phyloP scores from a whole-genome alignment of 2,113 vertebrate species.

The Oenanthe melanoleuca region DNA sequence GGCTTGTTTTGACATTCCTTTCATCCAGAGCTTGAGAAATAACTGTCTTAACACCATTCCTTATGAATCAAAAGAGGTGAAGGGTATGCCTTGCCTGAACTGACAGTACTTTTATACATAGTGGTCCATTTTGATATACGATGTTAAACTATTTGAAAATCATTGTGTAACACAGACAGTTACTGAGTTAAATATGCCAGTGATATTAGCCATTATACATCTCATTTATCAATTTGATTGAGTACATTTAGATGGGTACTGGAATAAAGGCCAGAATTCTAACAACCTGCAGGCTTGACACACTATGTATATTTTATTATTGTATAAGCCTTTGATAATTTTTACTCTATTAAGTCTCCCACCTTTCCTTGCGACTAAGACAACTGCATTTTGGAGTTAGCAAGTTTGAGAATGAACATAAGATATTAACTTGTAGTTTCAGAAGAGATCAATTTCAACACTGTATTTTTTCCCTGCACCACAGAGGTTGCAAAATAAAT shows the following conservation, averaged over 20 bases:
- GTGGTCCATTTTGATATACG: not conserved
- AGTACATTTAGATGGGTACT: not conserved
- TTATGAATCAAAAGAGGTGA: not conserved
- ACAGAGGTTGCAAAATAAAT: not conserved
- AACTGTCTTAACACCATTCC: not conserved
- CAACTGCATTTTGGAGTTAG: not conserved
- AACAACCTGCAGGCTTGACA: not conserved
- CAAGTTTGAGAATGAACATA: not conserved
- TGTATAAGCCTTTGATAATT: not conserved
- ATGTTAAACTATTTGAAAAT: not conserved
- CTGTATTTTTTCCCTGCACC: not conserved
- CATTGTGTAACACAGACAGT: not conserved
- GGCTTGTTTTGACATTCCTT: slow-evolving; percentile 5
- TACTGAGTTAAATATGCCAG: not conserved
- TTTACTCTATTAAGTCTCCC: not conserved
- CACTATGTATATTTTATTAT: not conserved
- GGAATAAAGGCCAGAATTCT: not conserved
- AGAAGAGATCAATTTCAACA: not conserved
- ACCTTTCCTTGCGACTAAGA: not conserved
- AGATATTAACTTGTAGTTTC: not conserved
- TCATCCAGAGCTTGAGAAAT: not conserved
- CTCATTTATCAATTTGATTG: not conserved
- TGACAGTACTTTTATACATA: not conserved
- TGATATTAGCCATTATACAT: not conserved
- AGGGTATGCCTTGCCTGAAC: not conserved